These are phyloP conservation scores for Micropoecilia bifurca DNA, from an alignment of 2,797 vertebrate species.

Conservation along the genomic window DNA sequence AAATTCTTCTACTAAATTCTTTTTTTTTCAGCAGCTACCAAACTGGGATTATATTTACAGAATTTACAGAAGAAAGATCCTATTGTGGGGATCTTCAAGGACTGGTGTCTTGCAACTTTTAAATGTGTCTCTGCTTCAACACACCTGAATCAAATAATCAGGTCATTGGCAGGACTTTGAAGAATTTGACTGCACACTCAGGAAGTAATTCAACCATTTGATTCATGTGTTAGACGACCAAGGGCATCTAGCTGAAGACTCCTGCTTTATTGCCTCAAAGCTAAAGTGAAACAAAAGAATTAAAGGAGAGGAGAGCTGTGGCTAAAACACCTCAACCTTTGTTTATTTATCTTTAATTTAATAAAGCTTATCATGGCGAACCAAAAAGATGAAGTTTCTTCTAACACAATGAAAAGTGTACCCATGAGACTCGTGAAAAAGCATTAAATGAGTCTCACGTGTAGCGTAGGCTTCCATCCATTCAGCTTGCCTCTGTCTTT, in stretches of 20 bases:
- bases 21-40: neutral
- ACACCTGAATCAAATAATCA: too few species aligned
- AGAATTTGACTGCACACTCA: too few species aligned
- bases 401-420: slow-evolving; percentile 14
- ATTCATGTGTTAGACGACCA: too few species aligned
- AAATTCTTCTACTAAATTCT: neutral
- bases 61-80: too few species aligned
- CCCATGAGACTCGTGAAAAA: slow-evolving; percentile 42
- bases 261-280: slow-evolving; percentile 1
- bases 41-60: neutral
- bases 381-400: slow-evolving; percentile 21
- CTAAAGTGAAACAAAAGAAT: neutral
- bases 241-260: too few species aligned
- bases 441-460: slow-evolving; percentile 43
- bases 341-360: neutral
- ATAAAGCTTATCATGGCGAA: slow-evolving; percentile 2
- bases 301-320: neutral
- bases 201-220: too few species aligned
- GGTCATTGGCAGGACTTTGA: too few species aligned
- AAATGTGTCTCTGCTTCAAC: too few species aligned
- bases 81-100: neutral
- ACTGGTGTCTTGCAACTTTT: too few species aligned
- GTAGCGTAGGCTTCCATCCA: slow-evolving; percentile 24
- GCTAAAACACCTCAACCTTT: neutral
- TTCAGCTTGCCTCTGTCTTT: slow-evolving; percentile 30